phyloP scores from a whole-genome alignment of 64 coral and sea anemone species.

The Trachythela sp. region DNA sequence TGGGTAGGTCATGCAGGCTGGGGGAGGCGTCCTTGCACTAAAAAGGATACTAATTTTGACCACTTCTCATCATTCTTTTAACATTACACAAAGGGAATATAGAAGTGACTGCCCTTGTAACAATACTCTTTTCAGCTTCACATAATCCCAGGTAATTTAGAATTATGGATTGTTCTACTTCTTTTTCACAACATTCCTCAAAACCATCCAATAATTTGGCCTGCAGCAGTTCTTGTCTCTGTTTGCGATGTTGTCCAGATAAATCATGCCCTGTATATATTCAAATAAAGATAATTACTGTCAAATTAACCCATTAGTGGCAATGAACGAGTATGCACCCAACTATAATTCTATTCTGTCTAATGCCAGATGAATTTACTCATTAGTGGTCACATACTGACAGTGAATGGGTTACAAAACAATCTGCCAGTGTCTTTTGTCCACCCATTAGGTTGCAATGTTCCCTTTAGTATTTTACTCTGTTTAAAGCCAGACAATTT shows the following conservation, averaged over 20 bases:
- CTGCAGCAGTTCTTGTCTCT: constrained; percentile 9
- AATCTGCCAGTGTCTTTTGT: too few species aligned
- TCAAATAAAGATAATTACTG: not conserved
- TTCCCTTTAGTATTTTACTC: too few species aligned
- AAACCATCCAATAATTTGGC: not conserved
- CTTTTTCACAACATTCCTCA: constrained; percentile 2
- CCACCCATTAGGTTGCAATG: too few species aligned
- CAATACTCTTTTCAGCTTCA: not conserved
- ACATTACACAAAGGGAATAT: not conserved
- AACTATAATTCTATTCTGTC: not conserved
- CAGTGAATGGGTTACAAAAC: too few species aligned
- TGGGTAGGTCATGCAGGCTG: too few species aligned
- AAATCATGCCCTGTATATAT: constrained; percentile 3
- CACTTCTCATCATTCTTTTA: not conserved
- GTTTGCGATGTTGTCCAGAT: constrained; percentile 13
- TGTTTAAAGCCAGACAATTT: too few species aligned
- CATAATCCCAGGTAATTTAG: not conserved
- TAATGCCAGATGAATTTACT: too few species aligned
- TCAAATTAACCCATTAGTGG: too few species aligned
- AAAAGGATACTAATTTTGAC: constrained; percentile 25
- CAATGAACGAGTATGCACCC: too few species aligned
- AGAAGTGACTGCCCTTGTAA: not conserved
- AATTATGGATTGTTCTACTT: not conserved
- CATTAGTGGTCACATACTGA: too few species aligned
- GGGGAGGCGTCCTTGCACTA: too few species aligned